Evolutionary conservation across 1,140 invertebrate species (phyloP), one percentile per base, ranked within the genome.

Genomic region (Oedothorax gibbosus): DNA sequence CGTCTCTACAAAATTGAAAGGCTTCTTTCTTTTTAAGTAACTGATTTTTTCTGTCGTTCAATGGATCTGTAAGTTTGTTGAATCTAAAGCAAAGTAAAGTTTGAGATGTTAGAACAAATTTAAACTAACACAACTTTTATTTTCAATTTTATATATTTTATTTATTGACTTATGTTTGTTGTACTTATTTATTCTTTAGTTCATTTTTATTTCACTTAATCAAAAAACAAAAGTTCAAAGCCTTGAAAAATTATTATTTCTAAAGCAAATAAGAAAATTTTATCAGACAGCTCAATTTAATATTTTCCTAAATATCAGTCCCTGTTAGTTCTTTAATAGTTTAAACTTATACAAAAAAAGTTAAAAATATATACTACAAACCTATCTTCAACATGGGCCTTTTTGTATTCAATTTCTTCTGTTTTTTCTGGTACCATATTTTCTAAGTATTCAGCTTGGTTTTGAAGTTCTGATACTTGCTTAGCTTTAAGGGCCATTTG

Each of bases 11-110:
- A 92, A 99, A 99, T 90, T 99, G 98, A 93, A 98, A 99, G 2
- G 98, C 98, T 91, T 98, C 96, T 90, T 99, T 99, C 91, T 99
- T 99, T 92, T 99, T 98, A 87, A 97, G 96, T 68, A 99, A 89
- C 7, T 97, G 93, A 65, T 93, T 91, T 88, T 99, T 96, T 0
- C 97, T 93, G 84, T 96, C 94, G 80, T 96, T 89, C 15, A 99
- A 91, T 12, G 98, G 98, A 51, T 94, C 96, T 87, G 92, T 90
- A 20, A 93, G 90, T 80, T 91, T 89, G 68, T 92, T 89, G 86
- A 93, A 92, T 87, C 91, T 91, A 53, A 73, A 64, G 54, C n/a
- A 62, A n/a, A 85, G 12, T 21, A 75, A 8, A 72, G 14, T 72
- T 68, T 21, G 12, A 15, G 12, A 20, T 20, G 10, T 60, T 60